These are phyloP conservation scores for Eumaeus atala DNA, from an alignment of 1,140 invertebrate species.

Conservation along the genomic window DNA sequence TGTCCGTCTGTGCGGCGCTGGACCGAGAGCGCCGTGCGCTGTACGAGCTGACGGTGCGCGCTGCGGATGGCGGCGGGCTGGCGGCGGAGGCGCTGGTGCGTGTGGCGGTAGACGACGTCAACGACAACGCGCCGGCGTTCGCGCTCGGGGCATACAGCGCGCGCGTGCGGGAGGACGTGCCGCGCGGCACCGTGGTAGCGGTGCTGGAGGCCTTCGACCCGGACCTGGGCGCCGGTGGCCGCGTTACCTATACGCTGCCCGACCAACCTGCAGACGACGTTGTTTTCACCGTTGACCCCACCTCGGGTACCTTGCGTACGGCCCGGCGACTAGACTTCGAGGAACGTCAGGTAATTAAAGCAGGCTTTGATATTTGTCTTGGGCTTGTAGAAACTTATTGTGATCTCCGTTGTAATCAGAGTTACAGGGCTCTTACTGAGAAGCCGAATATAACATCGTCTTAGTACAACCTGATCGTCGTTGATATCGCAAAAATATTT, in stretches of 20 bases:
- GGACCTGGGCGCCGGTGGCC: constrained; percentile 87
- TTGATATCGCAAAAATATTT: no score
- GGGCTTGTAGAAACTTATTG: no score
- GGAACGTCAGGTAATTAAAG: constrained; percentile 78
- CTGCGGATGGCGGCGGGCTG: constrained; percentile 84
- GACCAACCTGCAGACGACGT: constrained; percentile 78
- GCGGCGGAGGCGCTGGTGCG: constrained; percentile 86
- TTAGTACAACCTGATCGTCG: no score
- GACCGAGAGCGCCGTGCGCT: constrained; percentile 89
- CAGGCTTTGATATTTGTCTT: no score
- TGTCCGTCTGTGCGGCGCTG: constrained; percentile 83
- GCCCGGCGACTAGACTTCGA: constrained; percentile 88
- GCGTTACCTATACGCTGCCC: constrained; percentile 83
- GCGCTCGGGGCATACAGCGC: constrained; percentile 83
- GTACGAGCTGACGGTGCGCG: constrained; percentile 89
- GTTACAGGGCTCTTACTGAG: no score
- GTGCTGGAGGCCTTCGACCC: constrained; percentile 90
- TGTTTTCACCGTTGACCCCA: constrained; percentile 84
- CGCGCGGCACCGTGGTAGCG: constrained; percentile 88
- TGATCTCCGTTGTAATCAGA: no score
- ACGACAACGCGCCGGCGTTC: constrained; percentile 93
- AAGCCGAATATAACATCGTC: no score
- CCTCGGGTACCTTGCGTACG: constrained; percentile 89
- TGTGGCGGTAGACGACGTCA: constrained; percentile 90
- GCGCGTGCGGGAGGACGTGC: constrained; percentile 93